Base-by-base conservation (phyloP, 2,888 invertebrate genomes). In the Leuctra nigra region DNA sequence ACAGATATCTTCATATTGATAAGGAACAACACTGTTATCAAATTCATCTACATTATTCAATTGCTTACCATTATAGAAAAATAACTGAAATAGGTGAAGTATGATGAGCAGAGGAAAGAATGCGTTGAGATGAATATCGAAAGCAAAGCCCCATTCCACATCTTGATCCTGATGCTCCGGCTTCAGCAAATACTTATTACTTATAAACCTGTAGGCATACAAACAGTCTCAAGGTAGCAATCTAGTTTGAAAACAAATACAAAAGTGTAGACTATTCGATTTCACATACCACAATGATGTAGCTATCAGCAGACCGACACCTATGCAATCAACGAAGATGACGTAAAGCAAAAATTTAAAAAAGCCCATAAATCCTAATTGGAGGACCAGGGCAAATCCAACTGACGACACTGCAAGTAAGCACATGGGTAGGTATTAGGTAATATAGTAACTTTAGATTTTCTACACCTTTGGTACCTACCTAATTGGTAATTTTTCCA, bases 71-170 rank as follows among this genome's bases (percentile, higher is more conserved):
- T 87, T 84, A 71, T 89, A 94, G 61, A 97, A 83, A 64, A 95
- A 81, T 54, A 97, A 80, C 70, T 96, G 91, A 66, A 97, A 82
- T 66, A 93, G 88, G 71, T 99, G 97, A 56, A 99, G 78, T 64
- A 98, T 81, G 62, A 95, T 87, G 14, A 98, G 78, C 1, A 96
- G 86, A n/a, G 98, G 98, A 73, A 97, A 97, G 74, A 96, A 94
- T 2, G 98, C 98, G 75, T 99, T 99, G 66, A 99, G 81, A 76
- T 99, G 98, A 4, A 99, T 93, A 73, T 99, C 98, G 73, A 99
- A 99, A 16, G 94, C 88, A 74, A 95, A 99, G 4, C 92, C 98
- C 98, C 98, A 99, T 73, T 99, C 98, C 64, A 97, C 92, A 71
- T 88, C 88, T 66, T 85, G 83, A 38, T 82, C 81, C 70, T 79